Evolutionary conservation across 2,888 invertebrate species (phyloP), one percentile per base, ranked within the genome.

Genomic region (Clanis bilineata): DNA sequence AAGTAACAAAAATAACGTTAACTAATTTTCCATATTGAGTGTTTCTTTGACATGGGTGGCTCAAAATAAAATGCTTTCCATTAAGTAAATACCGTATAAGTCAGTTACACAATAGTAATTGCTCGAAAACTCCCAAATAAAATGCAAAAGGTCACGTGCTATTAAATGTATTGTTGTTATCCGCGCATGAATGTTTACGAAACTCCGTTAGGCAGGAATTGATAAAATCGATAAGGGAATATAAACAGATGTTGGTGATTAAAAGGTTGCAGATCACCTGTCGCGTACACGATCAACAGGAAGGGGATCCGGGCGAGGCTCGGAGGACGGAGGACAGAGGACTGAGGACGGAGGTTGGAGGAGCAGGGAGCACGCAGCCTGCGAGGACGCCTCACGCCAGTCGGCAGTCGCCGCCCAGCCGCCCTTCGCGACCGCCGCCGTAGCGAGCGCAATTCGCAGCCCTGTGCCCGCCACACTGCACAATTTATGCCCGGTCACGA

Each of bases 281-380:
- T 90, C 90, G 88, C 86, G 82, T 83, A 80, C 80, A 85, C 80
- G 83, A 85, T 88, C 87, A 88, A 90, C 90, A 88, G 87, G 88
- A 89, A 85, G 73, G 77, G 77, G 72, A 78, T 79, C 85, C 85
- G 88, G 89, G 87, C 86, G 85, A 86, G 88, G 88, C 82, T 82
- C 77, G 72, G 74, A 81, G 83, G 80, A 77, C 68, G 71, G 77
- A 77, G 76, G 80, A 77, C 68, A 70, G 77, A 77, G 76, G 60
- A 51, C 51, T 28, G 47, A 77, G 77, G 71, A 70, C 68, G 71
- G 77, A 77, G 76, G n/a, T n/a, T n/a, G n/a, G n/a, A n/a, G 51
- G 47, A 77, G 77, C 72, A 70, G 69, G 71, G 77, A 77, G 76
- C 74, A 71, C 72, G 76, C 73, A 71, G 77, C 60, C 62, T 64